These are phyloP conservation scores for Dufourea novaeangliae DNA, from an alignment of 1,140 invertebrate genomes.

Conservation along the genomic window DNA sequence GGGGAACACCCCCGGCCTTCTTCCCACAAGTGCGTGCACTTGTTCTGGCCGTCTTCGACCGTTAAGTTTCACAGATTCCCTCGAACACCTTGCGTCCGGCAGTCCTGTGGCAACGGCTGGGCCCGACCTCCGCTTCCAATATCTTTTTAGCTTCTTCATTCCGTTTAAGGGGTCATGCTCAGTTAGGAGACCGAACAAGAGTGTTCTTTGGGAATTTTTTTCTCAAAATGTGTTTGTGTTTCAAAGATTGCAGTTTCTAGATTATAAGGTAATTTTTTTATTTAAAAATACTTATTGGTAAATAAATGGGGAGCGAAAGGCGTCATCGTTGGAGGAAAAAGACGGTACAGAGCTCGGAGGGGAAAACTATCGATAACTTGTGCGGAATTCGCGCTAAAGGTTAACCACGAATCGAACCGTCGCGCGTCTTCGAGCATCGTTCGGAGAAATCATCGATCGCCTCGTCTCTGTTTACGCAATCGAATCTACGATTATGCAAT, in stretches of 20 bases:
- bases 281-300: too few species aligned
- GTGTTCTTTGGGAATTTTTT: not conserved
- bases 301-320: too few species aligned
- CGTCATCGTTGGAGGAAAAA: not conserved
- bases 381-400: constrained; percentile 29
- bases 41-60: constrained; percentile 55
- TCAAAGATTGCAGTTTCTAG: constrained; percentile 13
- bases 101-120: not conserved
- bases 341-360: not conserved
- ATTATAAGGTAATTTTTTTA: too few species aligned
- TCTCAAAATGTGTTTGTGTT: too few species aligned
- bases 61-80: constrained; percentile 63
- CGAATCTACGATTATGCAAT: constrained; percentile 36
- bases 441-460: constrained; percentile 45
- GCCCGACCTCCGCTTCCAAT: not conserved
- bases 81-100: constrained; percentile 34
- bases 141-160: not conserved
- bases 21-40: constrained; percentile 58
- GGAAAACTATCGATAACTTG: constrained; percentile 26
- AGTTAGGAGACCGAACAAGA: not conserved
- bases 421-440: constrained; percentile 6
- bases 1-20: constrained; percentile 42
- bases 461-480: constrained; percentile 23
- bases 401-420: constrained; percentile 20
- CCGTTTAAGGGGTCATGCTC: not conserved